These are phyloP conservation scores for Sinohyriopsis cumingii DNA, from an alignment of 2,888 invertebrate genomes.

Conservation along the genomic window DNA sequence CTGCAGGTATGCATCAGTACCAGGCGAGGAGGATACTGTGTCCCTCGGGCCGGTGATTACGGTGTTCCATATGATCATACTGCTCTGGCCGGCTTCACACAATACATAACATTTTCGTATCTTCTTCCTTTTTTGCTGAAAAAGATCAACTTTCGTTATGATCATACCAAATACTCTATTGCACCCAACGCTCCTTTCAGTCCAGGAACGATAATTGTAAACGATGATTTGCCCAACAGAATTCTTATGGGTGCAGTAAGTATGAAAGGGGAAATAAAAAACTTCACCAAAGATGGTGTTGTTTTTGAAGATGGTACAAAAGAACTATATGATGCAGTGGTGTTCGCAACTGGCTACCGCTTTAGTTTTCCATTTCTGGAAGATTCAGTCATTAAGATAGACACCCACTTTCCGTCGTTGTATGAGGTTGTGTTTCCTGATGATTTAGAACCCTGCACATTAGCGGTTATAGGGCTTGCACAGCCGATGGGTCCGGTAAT, in stretches of 20 bases:
- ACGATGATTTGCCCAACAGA: conserved; percentile 38
- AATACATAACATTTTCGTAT: conserved; percentile 21
- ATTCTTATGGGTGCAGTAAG: conserved; percentile 29
- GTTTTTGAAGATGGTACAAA: conserved; percentile 28
- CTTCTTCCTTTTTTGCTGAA: conserved; percentile 29
- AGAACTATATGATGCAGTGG: conserved; percentile 26
- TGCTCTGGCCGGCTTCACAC: conserved; percentile 20
- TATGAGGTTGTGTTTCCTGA: conserved; percentile 32
- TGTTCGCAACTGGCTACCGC: conserved; percentile 33
- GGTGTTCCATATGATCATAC: conserved; percentile 54
- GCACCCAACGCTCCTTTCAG: conserved; percentile 28
- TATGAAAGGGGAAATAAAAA: conserved; percentile 18
- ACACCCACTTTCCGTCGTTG: conserved; percentile 22
- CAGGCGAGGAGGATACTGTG: conserved; percentile 70
- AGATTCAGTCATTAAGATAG: conserved; percentile 16
- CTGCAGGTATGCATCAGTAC: conserved; percentile 70
- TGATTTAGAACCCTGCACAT: conserved; percentile 18
- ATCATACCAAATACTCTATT: conserved; percentile 30
- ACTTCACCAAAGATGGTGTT: conserved; percentile 25
- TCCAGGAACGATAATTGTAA: conserved; percentile 21
- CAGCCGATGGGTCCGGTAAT: conserved; percentile 35
- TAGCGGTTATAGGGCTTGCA: conserved; percentile 34
- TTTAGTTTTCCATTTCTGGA: conserved; percentile 36
- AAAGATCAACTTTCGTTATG: conserved; percentile 29
- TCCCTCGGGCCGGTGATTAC: conserved; percentile 58